phyloP scores from a whole-genome alignment of 1,140 invertebrate species.

The Eriocheir sinensis region DNA sequence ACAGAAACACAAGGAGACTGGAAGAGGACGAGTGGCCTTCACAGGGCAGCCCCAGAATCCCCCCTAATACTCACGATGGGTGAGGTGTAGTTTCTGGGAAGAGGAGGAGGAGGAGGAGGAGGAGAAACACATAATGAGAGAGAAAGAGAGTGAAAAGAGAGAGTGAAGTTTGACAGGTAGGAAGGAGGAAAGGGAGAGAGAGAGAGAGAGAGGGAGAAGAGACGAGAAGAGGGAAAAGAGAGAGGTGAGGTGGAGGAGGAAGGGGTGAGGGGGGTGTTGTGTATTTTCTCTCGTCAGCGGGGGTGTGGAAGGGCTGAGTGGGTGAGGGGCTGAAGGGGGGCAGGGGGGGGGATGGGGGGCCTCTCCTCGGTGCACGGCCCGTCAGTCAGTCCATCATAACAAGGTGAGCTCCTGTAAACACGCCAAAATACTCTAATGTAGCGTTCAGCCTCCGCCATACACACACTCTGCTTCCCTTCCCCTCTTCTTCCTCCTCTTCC shows the following conservation, averaged over 20 bases:
- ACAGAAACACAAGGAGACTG: no score
- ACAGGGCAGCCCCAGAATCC: no score
- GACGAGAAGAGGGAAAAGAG: neutral
- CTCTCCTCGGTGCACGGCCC: slow-evolving; percentile 56
- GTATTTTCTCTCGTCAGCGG: slow-evolving; percentile 38
- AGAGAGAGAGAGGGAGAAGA: neutral
- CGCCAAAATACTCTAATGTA: slow-evolving; percentile 61
- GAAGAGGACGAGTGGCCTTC: no score
- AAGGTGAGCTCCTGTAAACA: slow-evolving; percentile 56
- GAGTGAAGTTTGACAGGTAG: no score
- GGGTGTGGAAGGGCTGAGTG: neutral
- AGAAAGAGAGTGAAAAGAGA: neutral
- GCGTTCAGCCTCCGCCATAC: slow-evolving; percentile 20
- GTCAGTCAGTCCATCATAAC: slow-evolving; percentile 64
- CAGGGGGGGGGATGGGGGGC: neutral
- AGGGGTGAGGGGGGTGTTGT: neutral
- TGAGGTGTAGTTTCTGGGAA: no score
- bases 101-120: neutral
- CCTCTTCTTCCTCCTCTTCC: neutral
- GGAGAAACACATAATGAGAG: neutral
- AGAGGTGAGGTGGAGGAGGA: neutral
- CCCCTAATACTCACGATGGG: no score
- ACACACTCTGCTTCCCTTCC: neutral
- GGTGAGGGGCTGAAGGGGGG: no score
- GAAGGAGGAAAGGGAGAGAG: neutral